These are phyloP conservation scores for Dichetophora obliterata DNA, from an alignment of 2,888 invertebrate genomes.

Conservation along the genomic window DNA sequence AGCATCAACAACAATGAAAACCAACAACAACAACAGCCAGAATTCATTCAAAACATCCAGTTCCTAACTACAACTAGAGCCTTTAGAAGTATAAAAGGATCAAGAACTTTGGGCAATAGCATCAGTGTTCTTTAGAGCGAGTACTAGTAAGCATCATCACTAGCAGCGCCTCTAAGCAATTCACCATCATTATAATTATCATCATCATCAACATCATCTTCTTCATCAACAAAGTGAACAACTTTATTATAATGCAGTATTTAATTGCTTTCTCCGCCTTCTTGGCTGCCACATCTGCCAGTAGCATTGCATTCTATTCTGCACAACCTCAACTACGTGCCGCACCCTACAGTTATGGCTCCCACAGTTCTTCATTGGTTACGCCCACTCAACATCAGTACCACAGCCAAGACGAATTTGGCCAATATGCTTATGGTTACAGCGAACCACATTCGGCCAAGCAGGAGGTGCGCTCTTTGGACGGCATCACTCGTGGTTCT, in stretches of 20 bases:
- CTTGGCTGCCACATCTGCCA: constrained; percentile 53
- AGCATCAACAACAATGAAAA: constrained; percentile 1
- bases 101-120: constrained; percentile 49
- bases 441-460: constrained; percentile 74
- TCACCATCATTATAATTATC: constrained; percentile 17
- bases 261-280: constrained; percentile 56
- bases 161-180: constrained; percentile 54
- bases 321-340: constrained; percentile 48
- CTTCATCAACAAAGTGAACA: neutral
- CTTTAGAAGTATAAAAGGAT: constrained; percentile 63
- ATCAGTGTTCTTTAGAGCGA: constrained; percentile 60
- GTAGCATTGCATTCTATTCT: constrained; percentile 52
- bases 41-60: constrained; percentile 8
- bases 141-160: constrained; percentile 59
- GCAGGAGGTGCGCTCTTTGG: constrained; percentile 73
- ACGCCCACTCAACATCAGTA: constrained; percentile 71
- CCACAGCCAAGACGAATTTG: constrained; percentile 75
- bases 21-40: neutral
- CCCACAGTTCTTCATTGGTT: constrained; percentile 59
- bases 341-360: constrained; percentile 57
- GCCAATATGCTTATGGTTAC: constrained; percentile 77
- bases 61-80: neutral
- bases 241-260: constrained; percentile 45
- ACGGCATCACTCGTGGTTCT: constrained; percentile 74
- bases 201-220: constrained; percentile 7